These are phyloP conservation scores for Lagocephalus sceleratus DNA, from an alignment of 2,797 vertebrate genomes.

Conservation along the genomic window DNA sequence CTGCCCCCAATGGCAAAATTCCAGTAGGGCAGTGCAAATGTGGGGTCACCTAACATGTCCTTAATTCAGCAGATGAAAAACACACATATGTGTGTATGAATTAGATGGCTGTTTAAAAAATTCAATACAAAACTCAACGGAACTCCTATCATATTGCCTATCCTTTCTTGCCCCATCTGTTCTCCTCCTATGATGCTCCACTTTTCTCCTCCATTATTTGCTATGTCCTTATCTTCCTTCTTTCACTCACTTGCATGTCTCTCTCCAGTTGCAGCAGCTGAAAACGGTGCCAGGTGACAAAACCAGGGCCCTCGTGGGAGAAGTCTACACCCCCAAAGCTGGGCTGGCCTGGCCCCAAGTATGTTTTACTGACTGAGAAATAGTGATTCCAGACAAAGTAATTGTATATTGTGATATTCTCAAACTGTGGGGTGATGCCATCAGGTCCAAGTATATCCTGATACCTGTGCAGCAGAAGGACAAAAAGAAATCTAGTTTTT, in stretches of 20 bases:
- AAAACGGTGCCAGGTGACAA: conserved; percentile 94
- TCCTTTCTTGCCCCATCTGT: no score
- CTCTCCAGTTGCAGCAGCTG: conserved; percentile 91
- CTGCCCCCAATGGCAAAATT: conserved; percentile 93
- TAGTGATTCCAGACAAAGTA: conserved; percentile 98
- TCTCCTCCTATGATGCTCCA: no score
- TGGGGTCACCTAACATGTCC: conserved; percentile 87
- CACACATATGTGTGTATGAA: no score
- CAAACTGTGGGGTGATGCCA: conserved; percentile 86
- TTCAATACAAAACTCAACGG: neutral
- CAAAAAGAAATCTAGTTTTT: conserved; percentile 5
- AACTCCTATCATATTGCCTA: no score
- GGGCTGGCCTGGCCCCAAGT: conserved; percentile 83
- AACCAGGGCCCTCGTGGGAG: conserved; percentile 95
- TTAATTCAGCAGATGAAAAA: conserved; percentile 36
- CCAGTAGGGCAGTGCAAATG: conserved; percentile 94
- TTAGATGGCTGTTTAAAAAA: neutral
- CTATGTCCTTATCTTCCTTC: neutral
- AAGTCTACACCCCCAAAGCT: conserved; percentile 92
- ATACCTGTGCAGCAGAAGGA: conserved; percentile 54
- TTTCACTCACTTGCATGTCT: conserved; percentile 87
- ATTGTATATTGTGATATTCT: conserved; percentile 94
- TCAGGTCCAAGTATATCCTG: conserved; percentile 86
- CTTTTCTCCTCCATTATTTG: no score
- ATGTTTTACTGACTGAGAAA: conserved; percentile 94